phyloP scores from a whole-genome alignment of 2,113 vertebrate species.

The Engystomops pustulosus region DNA sequence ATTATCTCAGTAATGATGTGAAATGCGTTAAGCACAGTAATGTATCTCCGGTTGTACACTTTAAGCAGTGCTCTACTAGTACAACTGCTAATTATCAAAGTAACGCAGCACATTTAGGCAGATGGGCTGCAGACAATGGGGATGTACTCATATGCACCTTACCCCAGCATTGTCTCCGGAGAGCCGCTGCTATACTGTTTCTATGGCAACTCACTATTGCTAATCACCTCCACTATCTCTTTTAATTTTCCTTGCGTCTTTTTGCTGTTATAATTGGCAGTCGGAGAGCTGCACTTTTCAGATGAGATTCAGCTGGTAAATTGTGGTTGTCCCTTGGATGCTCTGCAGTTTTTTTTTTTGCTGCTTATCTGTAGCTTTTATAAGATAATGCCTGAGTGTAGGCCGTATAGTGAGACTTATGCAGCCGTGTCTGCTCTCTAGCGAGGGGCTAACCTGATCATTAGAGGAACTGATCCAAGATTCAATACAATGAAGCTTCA shows the following conservation, averaged over 20 bases:
- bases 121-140: neutral
- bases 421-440: too few species aligned
- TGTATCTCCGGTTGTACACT: neutral
- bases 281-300: slow-evolving; percentile 27
- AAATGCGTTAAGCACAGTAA: neutral
- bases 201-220: slow-evolving; percentile 31
- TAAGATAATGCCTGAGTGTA: neutral
- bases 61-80: neutral
- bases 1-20: neutral
- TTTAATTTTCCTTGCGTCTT: slow-evolving; percentile 40
- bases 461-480: too few species aligned
- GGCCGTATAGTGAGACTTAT: too few species aligned
- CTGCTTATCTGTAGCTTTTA: neutral
- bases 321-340: neutral
- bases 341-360: neutral
- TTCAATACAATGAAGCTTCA: too few species aligned
- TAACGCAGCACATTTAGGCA: neutral
- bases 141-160: slow-evolving; percentile 26
- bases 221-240: slow-evolving; percentile 48
- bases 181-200: slow-evolving; percentile 34
- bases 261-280: slow-evolving; percentile 43
- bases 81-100: slow-evolving; percentile 8
- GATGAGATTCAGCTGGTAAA: slow-evolving; percentile 39
- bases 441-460: too few species aligned
- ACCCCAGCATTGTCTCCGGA: slow-evolving; percentile 7